A percentile compares a stretch with the other conserved stretches of the same genome.
phyloP scores from a whole-genome alignment of 2,888 invertebrate species.

The Eumacrocentrus americanus region DNA sequence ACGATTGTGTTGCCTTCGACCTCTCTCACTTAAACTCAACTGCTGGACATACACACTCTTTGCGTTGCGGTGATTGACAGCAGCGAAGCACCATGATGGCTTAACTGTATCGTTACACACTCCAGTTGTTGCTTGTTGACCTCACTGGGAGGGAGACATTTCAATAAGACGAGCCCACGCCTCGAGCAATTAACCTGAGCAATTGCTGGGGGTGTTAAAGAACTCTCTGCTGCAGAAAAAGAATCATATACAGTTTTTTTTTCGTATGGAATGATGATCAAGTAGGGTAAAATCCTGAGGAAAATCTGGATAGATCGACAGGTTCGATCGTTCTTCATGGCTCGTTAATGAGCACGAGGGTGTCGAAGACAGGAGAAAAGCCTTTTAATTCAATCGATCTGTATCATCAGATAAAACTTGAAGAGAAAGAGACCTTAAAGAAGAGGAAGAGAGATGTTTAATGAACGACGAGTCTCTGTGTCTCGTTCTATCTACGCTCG shows the following conservation, averaged over 20 bases:
- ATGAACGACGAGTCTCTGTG: conserved; percentile 33
- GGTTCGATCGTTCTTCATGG: conserved; percentile 32
- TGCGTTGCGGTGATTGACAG: conserved; percentile 2
- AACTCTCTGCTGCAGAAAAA: neutral
- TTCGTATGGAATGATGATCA: too few species aligned
- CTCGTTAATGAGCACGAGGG: conserved; percentile 35
- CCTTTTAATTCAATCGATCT: conserved; percentile 46
- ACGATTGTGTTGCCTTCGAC: conserved; percentile 31
- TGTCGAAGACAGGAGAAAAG: conserved; percentile 18
- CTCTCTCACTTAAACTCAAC: conserved; percentile 4
- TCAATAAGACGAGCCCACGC: conserved; percentile 5
- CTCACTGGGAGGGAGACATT: conserved; percentile 13
- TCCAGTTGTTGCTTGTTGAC: conserved; percentile 16
- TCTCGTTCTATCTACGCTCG: conserved; percentile 31
- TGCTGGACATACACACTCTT: neutral
- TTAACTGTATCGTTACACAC: conserved; percentile 20
- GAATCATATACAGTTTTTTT: too few species aligned
- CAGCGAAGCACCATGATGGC: neutral
- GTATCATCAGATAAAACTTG: conserved; percentile 41
- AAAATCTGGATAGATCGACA: conserved; percentile 15
- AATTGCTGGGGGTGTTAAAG: neutral
- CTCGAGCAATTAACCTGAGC: conserved; percentile 10
- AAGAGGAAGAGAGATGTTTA: conserved; percentile 33
- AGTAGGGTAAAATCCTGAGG: neutral
- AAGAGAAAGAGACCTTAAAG: too few species aligned